Conservation (phyloP, 2,113 vertebrate species). For the Pavo muticus region DNA sequence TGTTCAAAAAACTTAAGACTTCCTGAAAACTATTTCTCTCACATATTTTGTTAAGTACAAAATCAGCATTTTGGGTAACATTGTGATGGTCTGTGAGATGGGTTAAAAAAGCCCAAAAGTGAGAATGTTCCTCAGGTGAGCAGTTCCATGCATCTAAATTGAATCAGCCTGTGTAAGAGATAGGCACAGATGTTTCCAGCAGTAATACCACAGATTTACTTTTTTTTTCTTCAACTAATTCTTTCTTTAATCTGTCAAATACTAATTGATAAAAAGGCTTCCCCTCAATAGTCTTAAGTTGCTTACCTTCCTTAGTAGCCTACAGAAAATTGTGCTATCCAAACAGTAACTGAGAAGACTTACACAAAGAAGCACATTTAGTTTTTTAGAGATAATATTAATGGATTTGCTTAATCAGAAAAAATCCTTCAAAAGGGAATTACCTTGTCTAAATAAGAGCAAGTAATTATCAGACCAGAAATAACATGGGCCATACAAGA, state of each 20-base stretch:
- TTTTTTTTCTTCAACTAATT: background rate
- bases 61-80: background rate
- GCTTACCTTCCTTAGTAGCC: background rate
- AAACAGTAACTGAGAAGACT: background rate
- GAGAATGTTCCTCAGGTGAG: background rate
- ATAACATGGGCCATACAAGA: background rate
- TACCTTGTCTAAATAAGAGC: background rate
- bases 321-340: background rate
- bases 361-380: background rate
- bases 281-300: background rate
- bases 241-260: background rate
- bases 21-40: background rate
- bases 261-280: background rate
- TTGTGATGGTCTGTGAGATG: background rate
- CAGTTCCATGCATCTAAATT: background rate
- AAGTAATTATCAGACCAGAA: background rate
- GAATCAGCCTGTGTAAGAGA: background rate
- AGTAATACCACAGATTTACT: background rate
- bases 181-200: background rate
- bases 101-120: background rate
- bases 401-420: background rate
- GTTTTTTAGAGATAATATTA: background rate
- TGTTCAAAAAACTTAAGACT: background rate
- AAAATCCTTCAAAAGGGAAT: slow-evolving; percentile 7
- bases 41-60: background rate